Conservation (phyloP, 2,888 invertebrate genomes). For the Platycheirus albimanus region DNA sequence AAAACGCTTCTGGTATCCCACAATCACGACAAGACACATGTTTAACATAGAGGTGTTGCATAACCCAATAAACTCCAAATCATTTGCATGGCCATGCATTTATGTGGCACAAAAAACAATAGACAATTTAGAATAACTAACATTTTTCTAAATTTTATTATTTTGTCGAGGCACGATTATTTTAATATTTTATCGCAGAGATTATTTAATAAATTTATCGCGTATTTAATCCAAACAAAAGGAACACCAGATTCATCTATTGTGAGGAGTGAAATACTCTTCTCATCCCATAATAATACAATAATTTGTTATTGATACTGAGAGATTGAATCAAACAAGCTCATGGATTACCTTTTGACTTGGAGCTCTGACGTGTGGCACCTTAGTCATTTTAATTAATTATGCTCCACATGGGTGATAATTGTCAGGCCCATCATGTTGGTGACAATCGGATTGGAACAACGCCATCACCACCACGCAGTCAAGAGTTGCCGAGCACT, state of each 20-base stretch:
- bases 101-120: conserved; percentile 7
- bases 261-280: conserved; percentile 3
- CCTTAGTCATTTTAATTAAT: conserved; percentile 55
- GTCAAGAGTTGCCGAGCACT: neutral
- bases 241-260: neutral
- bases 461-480: neutral
- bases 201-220: conserved; percentile 35
- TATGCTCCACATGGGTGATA: conserved; percentile 53
- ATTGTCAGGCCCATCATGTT: conserved; percentile 41
- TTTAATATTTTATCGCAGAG: neutral
- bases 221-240: neutral
- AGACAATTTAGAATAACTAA: conserved; percentile 14
- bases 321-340: conserved; percentile 44
- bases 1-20: conserved; percentile 28
- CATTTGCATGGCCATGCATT: conserved; percentile 24
- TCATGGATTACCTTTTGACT: conserved; percentile 43
- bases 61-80: conserved; percentile 1
- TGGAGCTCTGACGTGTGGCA: conserved; percentile 52
- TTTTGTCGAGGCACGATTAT: conserved; percentile 26
- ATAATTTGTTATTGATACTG: conserved; percentile 49
- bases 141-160: conserved; percentile 1
- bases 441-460: conserved; percentile 20
- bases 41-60: conserved; percentile 15
- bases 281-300: conserved; percentile 12
- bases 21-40: conserved; percentile 12